Base-by-base conservation (phyloP, 2,113 vertebrate genomes). In the Gymnarchus niloticus region DNA sequence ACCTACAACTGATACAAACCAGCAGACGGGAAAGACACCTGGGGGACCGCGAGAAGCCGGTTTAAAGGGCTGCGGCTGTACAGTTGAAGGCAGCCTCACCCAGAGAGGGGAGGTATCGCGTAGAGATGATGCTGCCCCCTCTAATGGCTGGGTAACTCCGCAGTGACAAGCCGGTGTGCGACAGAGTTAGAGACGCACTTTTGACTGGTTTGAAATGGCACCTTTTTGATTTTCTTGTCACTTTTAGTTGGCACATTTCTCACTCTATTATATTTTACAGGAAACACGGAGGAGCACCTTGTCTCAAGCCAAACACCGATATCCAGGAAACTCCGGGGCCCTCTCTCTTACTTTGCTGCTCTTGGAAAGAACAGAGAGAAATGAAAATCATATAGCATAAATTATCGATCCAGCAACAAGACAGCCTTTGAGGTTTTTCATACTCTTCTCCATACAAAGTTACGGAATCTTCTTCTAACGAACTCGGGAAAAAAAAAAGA, bases 361-460 rank as follows among this genome's bases (percentile, higher is more conserved):
- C 49, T 95, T 94, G 93, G 94, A 94, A 94, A 95, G 93, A 95
- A 95, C 94, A 94, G 93, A 95, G 91, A 92, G 94, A 95, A 95
- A 95, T 95, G 94, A 95, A 95, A 95, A 95, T 95, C 91, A 93
- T 87, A 89, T 92, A 91, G 89, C 92, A 83, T 95, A 93, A 95
- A 95, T 95, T 95, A 95, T 95, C 90, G 93, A 95, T 95, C 92
- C 91, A 91, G 91, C 93, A 92, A 94, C 92, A 93, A 94, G 91
- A 91, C 89, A 88, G 91, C 91, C 92, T 93, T 91, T 37, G 85
- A 92, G 90, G 88, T 88, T 90, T 88, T 52, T 76, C 48, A n/a
- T 8, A n/a, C 65, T 56, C 84, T 56, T 86, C 87, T 87, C 89
- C 90, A 91, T 89, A 91, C 89, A 92, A 88, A 89, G 91, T 92